Evolutionary conservation across 2,113 vertebrate species (phyloP), one percentile per base, ranked within the genome.

Genomic region (Gavia stellata): DNA sequence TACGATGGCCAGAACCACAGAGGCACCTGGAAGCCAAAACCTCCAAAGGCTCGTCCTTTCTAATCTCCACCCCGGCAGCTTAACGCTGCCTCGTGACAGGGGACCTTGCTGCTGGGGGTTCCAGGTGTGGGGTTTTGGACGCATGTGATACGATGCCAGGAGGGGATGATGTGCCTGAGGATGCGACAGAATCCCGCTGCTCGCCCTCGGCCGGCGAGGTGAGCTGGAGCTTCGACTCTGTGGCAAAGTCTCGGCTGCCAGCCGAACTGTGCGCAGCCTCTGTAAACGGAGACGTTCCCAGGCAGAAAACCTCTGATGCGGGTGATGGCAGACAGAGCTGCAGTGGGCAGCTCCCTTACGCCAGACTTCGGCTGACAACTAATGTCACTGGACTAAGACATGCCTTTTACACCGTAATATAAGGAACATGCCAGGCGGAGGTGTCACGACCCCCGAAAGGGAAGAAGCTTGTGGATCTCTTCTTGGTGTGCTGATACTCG

Each of bases 31-130:
- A 9, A 34, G 20, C 42, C 36, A 31, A 47, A 62, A 7, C 15
- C 38, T 24, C 56, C 9, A 0, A 20, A 7, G 2, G 1, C 33
- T 34, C 24, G 1, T 4, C 56, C n/a, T 31, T 20, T 4, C 6
- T 17, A 4, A 47, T 7, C n/a, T 5, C 13, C 58, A n/a, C 25
- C 19, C 56, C 11, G 2, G 31, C 49, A 49, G 40, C 13, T 55
- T 49, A 26, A 20, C 2, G 9, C 12, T 53, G 52, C 62, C 33
- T 20, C 4, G 5, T 28, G 44, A 24, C 2, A 5, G 44, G 34
- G 42, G 28, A 74, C 53, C 42, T 34, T 3, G 17, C 56, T n/a
- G 45, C 56, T 4, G 45, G 47, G 34, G 33, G 9, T 11, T 42
- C n/a, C 13, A 6, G 12, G 36, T 24, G 53, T 6, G 31, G 17